A percentile compares a stretch with the other conserved stretches of the same genome.
Evolutionary conservation across 2,888 invertebrate species (phyloP).

Genomic region (Apotomis turbidana): DNA sequence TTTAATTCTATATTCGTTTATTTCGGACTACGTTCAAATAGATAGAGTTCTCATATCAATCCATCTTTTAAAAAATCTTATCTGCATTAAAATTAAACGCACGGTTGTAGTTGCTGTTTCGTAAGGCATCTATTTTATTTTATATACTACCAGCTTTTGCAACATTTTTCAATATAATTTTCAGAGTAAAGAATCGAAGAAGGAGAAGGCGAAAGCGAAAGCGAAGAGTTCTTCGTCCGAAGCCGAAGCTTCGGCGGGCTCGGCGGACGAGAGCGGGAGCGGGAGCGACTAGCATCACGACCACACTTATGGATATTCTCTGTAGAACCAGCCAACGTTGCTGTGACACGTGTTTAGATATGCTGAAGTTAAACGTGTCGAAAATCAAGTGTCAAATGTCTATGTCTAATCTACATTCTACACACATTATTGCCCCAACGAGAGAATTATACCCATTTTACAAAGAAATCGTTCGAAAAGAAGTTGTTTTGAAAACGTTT

Average conservation of each 20-base stretch:
- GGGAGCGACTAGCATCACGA: conserved; percentile 59
- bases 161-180: conserved; percentile 46
- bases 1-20: no score
- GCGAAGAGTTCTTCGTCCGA: conserved; percentile 73
- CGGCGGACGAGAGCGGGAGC: conserved; percentile 69
- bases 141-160: background rate
- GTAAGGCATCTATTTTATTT: no score
- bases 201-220: conserved; percentile 62
- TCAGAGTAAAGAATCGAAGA: conserved; percentile 67
- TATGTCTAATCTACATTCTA: background rate
- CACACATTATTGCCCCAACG: background rate
- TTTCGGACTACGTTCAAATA: no score
- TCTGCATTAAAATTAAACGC: no score
- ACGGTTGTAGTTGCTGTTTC: no score
- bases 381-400: background rate
- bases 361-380: background rate
- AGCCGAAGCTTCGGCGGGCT: conserved; percentile 69
- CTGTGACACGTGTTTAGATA: background rate
- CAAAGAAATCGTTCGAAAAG: no score
- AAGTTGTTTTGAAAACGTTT: no score
- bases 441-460: no score
- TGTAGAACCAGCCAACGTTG: background rate
- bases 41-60: no score
- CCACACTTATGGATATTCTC: background rate
- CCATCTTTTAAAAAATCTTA: no score